Conservation (phyloP, 2,888 invertebrate genomes). For the Caenorhabditis zanzibari region DNA sequence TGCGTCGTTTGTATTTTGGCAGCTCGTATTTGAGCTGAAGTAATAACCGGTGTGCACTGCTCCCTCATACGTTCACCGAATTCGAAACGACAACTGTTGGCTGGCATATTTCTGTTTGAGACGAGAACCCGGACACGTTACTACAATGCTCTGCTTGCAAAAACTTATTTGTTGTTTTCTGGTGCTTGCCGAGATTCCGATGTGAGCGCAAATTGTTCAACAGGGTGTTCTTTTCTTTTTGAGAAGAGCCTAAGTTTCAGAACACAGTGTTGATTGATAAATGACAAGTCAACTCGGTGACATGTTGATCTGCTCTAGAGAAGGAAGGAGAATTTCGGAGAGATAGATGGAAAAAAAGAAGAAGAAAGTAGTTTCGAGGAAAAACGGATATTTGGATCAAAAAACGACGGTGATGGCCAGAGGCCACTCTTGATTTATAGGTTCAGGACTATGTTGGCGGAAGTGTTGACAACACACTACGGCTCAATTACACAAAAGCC, state of each 20-base stretch:
- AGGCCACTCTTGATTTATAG: slow-evolving; percentile 59
- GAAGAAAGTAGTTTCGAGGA: slow-evolving; percentile 32
- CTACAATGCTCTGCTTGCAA: slow-evolving; percentile 27
- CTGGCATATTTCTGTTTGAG: slow-evolving; percentile 30
- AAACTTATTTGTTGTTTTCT: slow-evolving; percentile 41
- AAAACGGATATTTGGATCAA: slow-evolving; percentile 55
- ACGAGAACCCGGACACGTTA: slow-evolving; percentile 25
- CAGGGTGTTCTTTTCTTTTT: slow-evolving; percentile 27
- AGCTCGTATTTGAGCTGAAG: slow-evolving; percentile 48
- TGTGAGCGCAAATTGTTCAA: background rate
- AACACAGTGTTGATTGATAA: slow-evolving; percentile 53
- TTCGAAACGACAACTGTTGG: slow-evolving; percentile 63
- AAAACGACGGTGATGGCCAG: slow-evolving; percentile 55
- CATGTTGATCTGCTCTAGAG: slow-evolving; percentile 23
- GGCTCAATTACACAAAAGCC: slow-evolving; percentile 59
- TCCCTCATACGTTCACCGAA: slow-evolving; percentile 46
- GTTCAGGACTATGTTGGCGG: slow-evolving; percentile 42
- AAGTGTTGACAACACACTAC: slow-evolving; percentile 55
- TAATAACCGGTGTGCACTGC: slow-evolving; percentile 50
- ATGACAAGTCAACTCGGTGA: slow-evolving; percentile 48
- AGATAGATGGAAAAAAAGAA: slow-evolving; percentile 10
- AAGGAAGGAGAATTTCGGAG: slow-evolving; percentile 25
- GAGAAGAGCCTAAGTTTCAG: slow-evolving; percentile 27
- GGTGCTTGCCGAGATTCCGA: background rate
- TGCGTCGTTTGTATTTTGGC: slow-evolving; percentile 46